Base-by-base conservation (phyloP, 2,888 invertebrate genomes). In the Drosophila putrida region DNA sequence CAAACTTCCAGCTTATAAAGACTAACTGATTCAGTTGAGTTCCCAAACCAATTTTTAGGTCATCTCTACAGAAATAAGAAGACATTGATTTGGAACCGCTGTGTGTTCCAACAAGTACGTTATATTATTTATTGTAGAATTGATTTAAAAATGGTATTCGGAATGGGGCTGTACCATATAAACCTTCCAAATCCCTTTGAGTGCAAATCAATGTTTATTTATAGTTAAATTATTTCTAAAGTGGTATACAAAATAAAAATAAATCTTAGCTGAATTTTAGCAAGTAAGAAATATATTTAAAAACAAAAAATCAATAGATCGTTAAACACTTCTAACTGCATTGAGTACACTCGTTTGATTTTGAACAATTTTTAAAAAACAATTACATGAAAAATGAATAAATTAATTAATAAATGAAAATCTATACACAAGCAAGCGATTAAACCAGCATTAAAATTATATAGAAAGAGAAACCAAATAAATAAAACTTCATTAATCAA, bases 401-500 rank as follows among this genome's bases (percentile, higher is more conserved):
- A 49, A 59, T 59, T 38, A 47, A 74, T 63, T 68, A 66, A 66
- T 69, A 43, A 38, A 58, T 63, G 63, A 59, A 57, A 72, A 75
- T 63, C 53, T 47, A 68, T 71, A 88, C 71, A 84, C 77, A 61
- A 76, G 72, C 88, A 83, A 73, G 65, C 82, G 76, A 82, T 76
- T 82, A 71, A 82, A 70, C 72, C 69, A 82, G 55, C 59, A 88
- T 88, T 55, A 67, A 67, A 85, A 85, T 82, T 83, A 83, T 85
- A 85, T 85, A 89, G 76, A 78, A 76, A 57, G 39, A 68, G 82
- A 87, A 75, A 47, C 41, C 49, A 81, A 82, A 80, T 81, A 85
- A 80, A 90, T 88, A 90, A 90, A 89, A 90, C 71, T 89, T 90
- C 80, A 90, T 80, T 88, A 86, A 84, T 88, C 89, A 82, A 82